A percentile compares a stretch with the other conserved stretches of the same genome.
Evolutionary conservation across 2,113 vertebrate species (phyloP).

Genomic region (Polypterus bichir): DNA sequence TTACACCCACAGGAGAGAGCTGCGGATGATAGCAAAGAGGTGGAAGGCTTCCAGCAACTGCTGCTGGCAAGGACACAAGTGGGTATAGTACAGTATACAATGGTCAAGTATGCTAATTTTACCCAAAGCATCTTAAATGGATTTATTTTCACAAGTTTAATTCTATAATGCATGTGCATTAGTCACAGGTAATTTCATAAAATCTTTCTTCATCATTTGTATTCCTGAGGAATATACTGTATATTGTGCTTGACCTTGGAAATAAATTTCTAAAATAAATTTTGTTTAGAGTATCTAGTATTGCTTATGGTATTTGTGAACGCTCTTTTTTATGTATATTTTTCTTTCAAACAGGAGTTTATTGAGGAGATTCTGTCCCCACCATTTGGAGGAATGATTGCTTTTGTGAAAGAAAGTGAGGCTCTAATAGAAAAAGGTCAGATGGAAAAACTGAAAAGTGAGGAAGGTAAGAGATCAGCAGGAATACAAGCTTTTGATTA

Average conservation of each 20-base stretch:
- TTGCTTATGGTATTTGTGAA: background rate
- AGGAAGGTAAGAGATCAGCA: slow-evolving; percentile 56
- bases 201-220: background rate
- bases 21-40: slow-evolving; percentile 82
- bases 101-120: too few species aligned
- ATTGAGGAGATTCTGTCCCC: slow-evolving; percentile 79
- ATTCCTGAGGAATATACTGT: too few species aligned
- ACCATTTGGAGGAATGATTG: slow-evolving; percentile 78
- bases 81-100: background rate
- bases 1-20: slow-evolving; percentile 63
- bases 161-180: too few species aligned
- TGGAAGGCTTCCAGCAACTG: slow-evolving; percentile 83
- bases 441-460: slow-evolving; percentile 67
- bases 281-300: too few species aligned
- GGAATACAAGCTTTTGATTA: too few species aligned
- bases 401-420: slow-evolving; percentile 84
- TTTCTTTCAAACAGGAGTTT: slow-evolving; percentile 56
- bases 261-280: too few species aligned
- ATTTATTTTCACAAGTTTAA: too few species aligned
- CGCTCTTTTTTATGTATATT: background rate
- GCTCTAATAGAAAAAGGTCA: slow-evolving; percentile 73
- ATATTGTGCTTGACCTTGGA: too few species aligned
- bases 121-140: too few species aligned
- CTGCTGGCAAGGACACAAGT: slow-evolving; percentile 78
- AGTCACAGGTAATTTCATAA: background rate